Percentiles rank a stretch among this genome's conserved stretches.
Evolutionary conservation across 1,140 invertebrate genomes (phyloP).

Genomic region (Bacillus rossius): DNA sequence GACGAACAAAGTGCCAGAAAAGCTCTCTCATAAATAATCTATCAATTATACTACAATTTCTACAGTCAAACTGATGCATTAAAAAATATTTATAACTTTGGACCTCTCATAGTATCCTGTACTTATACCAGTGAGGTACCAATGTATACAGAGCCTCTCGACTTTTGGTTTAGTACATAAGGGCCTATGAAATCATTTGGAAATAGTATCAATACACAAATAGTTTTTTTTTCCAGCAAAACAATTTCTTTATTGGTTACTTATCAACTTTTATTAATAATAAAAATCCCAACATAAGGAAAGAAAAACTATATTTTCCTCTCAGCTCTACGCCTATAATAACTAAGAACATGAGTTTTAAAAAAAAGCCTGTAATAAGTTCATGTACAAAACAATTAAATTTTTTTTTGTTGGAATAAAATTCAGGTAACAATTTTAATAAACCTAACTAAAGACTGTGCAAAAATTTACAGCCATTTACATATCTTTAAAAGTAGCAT

Average conservation of each 20-base stretch:
- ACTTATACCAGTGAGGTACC: too few relatives aligned
- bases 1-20: too few relatives aligned
- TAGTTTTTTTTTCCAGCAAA: conserved; percentile 6
- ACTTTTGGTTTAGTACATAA: too few relatives aligned
- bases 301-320: not conserved
- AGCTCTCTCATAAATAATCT: too few relatives aligned
- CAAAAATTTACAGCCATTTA: conserved; percentile 1
- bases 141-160: too few relatives aligned
- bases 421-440: conserved; percentile 10
- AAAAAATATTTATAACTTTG: too few relatives aligned
- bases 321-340: not conserved
- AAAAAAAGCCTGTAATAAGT: not conserved
- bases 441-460: conserved; percentile 1
- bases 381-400: conserved; percentile 8
- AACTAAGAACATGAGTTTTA: conserved; percentile 4
- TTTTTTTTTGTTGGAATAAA: conserved; percentile 1
- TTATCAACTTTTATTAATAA: conserved; percentile 10
- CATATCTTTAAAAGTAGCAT: not conserved
- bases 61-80: too few relatives aligned
- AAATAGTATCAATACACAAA: not conserved
- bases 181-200: too few relatives aligned
- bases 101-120: too few relatives aligned
- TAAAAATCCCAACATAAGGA: conserved; percentile 13
- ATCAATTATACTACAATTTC: too few relatives aligned
- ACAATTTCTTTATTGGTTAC: conserved; percentile 7